These are phyloP conservation scores for Brachionus asplanchnoidis DNA, from an alignment of 1,140 invertebrate species.

Conservation along the genomic window DNA sequence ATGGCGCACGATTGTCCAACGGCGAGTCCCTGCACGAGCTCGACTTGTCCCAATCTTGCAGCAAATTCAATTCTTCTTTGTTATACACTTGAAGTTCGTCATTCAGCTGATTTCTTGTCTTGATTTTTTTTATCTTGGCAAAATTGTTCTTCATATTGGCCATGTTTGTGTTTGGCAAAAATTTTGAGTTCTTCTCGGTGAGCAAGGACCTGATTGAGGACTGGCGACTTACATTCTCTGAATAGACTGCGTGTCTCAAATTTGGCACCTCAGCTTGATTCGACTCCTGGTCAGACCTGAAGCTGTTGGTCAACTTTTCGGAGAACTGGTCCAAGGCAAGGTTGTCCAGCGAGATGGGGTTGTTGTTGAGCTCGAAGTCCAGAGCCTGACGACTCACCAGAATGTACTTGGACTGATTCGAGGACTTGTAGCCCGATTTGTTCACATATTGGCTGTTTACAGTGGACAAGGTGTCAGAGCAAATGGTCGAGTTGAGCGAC, in stretches of 20 bases:
- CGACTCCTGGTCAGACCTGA: neutral
- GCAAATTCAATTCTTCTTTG: neutral
- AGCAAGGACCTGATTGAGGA: conserved; percentile 20
- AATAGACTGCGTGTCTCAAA: neutral
- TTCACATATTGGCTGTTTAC: neutral
- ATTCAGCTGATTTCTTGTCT: neutral
- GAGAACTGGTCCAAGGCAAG: neutral
- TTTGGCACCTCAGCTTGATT: neutral
- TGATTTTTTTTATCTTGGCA: conserved; percentile 17
- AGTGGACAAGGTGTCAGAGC: neutral
- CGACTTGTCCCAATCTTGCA: neutral
- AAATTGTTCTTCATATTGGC: conserved; percentile 23
- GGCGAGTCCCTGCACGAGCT: neutral
- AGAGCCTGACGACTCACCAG: neutral
- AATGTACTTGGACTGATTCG: neutral
- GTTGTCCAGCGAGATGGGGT: neutral
- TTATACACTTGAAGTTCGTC: neutral
- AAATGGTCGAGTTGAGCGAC: neutral
- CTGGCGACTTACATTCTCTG: conserved; percentile 8
- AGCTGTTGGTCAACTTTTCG: neutral
- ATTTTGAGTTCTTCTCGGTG: conserved; percentile 14
- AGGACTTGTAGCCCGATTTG: neutral
- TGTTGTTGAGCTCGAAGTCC: conserved; percentile 3
- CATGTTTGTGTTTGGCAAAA: neutral
- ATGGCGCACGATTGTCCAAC: neutral